Percentiles rank a stretch among this genome's conserved stretches.
Conservation (phyloP, 2,888 invertebrate species). For the Heliothis peltigera region DNA sequence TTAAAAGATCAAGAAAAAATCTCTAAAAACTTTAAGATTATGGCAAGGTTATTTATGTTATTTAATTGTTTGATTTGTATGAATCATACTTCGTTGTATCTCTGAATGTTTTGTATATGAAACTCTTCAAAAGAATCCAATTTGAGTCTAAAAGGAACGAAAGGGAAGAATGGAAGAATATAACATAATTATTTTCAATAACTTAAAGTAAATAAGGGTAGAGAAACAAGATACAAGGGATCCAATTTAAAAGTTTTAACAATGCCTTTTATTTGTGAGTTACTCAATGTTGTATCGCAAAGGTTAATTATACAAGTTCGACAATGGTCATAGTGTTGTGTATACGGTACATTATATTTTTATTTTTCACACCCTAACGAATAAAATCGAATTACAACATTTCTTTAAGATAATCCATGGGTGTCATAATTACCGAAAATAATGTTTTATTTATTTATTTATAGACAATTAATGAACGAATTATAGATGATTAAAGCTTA, state of each 20-base stretch:
- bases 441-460: too few relatives aligned
- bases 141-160: conserved; percentile 14
- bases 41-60: too few relatives aligned
- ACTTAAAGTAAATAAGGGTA: conserved; percentile 45
- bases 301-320: conserved; percentile 48
- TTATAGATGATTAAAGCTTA: too few relatives aligned
- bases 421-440: too few relatives aligned
- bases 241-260: conserved; percentile 71
- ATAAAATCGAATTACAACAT: too few relatives aligned
- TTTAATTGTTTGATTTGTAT: background rate
- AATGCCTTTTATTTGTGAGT: conserved; percentile 55
- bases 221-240: conserved; percentile 47
- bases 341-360: conserved; percentile 13
- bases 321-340: conserved; percentile 41
- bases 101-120: conserved; percentile 1
- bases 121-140: conserved; percentile 22
- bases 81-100: background rate
- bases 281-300: conserved; percentile 58
- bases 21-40: too few relatives aligned
- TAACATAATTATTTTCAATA: conserved; percentile 47
- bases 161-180: conserved; percentile 17
- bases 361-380: too few relatives aligned
- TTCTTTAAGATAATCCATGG: too few relatives aligned
- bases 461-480: too few relatives aligned
- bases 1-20: too few relatives aligned